Evolutionary conservation across 2,888 invertebrate species (phyloP), one percentile per base, ranked within the genome.

Genomic region (Pollenia labialis): DNA sequence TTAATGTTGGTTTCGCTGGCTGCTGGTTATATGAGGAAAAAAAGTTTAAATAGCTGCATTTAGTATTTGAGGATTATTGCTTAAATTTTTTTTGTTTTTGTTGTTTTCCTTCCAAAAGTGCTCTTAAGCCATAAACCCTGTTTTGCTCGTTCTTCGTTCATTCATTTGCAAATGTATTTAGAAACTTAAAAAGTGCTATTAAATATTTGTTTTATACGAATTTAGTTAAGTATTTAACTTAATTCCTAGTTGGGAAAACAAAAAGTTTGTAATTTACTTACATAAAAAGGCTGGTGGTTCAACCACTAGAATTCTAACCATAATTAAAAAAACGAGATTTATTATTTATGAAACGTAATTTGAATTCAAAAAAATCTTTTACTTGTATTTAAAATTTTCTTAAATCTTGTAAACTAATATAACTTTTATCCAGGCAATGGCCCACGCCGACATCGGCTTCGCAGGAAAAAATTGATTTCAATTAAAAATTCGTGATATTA

Each of bases 31-130:
- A 60, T 32, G 16, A 50, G 11, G 9, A 44, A 72, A 60, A 64
- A 54, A 62, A 77, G 32, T 9, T 69, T 56, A 71, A 76, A 68
- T 72, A 62, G 12, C 60, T 68, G 72, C 72, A 72, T 72, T 85
- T 81, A 11, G 44, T 68, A 81, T 85, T 72, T 54, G 40, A 44
- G 60, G 81, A 77, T 85, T 85, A 74, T 74, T 81, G 60, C 54
- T 81, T 52, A 77, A 83, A 77, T 50, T n/a, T 69, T 32, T 69
- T 80, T 42, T 12, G n/a, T 50, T 58, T 14, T 0, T 40, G 9
- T 1, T 56, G 9, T 23, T 44, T 46, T 23, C 14, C 32, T n/a
- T 48, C 42, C 11, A 48, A 44, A 72, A 72, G 54, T 23, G 18
- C 58, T 62, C 18, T 72, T 48, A 32, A 64, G 81, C n/a, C 42